These are phyloP conservation scores for Platycercus adscitus DNA, from an alignment of 2,113 vertebrate species.

Conservation along the genomic window DNA sequence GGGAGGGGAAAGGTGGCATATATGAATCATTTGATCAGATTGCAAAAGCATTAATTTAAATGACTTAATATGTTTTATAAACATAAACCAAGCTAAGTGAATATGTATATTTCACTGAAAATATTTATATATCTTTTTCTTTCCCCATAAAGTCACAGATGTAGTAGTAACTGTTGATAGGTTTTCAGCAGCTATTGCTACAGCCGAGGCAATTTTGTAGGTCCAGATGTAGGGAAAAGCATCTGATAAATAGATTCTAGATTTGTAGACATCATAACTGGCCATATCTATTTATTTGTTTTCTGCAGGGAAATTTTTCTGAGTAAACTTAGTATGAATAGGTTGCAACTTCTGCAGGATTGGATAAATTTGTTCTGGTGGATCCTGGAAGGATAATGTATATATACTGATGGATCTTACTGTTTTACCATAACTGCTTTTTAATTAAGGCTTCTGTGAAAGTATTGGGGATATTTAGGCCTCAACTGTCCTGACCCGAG, in stretches of 20 bases:
- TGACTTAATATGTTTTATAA: neutral
- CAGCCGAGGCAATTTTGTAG: neutral
- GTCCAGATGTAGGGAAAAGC: neutral
- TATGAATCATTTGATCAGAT: neutral
- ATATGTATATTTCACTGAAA: neutral
- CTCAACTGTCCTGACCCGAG: neutral
- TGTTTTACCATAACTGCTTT: neutral
- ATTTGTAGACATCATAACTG: neutral
- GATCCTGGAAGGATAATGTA: neutral
- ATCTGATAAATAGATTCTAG: neutral
- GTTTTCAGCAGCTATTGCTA: neutral
- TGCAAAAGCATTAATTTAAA: neutral
- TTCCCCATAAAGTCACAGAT: neutral
- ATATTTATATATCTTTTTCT: neutral
- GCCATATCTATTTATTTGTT: neutral
- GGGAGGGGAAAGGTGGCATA: neutral
- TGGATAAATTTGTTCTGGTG: neutral
- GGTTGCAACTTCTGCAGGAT: neutral
- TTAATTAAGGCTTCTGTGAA: neutral
- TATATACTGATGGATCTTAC: neutral
- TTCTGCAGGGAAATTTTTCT: neutral
- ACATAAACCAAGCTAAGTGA: neutral
- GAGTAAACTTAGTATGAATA: neutral
- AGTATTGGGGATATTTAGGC: neutral
- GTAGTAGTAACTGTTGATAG: neutral